Evolutionary conservation across 2,888 invertebrate genomes (phyloP).

Genomic region (Melieria crassipennis): DNA sequence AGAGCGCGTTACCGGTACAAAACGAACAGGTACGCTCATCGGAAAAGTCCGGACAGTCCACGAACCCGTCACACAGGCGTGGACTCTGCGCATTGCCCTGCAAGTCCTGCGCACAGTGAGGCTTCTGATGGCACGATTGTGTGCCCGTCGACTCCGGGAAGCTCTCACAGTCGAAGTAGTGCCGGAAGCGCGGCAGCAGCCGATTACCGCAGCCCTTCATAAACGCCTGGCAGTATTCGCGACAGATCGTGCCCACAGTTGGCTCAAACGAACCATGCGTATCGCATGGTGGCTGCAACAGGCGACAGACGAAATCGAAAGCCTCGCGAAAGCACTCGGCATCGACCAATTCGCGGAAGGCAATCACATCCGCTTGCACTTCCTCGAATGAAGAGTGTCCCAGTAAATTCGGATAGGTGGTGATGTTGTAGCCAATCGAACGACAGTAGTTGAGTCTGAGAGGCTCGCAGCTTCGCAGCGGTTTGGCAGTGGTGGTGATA

Average conservation of each 20-base stretch:
- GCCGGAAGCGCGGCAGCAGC: conserved; percentile 75
- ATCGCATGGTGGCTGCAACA: conserved; percentile 84
- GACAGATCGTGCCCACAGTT: conserved; percentile 69
- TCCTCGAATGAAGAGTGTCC: conserved; percentile 72
- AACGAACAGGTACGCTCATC: conserved; percentile 85
- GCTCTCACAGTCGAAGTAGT: conserved; percentile 78
- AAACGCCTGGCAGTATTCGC: conserved; percentile 86
- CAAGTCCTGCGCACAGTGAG: conserved; percentile 82
- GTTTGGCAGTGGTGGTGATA: conserved; percentile 67
- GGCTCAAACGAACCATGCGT: conserved; percentile 71
- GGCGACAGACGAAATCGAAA: conserved; percentile 88
- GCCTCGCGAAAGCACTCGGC: conserved; percentile 89
- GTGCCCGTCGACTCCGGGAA: conserved; percentile 83
- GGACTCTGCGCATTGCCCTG: conserved; percentile 79
- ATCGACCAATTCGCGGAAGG: conserved; percentile 87
- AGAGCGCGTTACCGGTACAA: conserved; percentile 76
- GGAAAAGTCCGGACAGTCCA: conserved; percentile 84
- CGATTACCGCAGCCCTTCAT: conserved; percentile 84
- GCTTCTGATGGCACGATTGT: conserved; percentile 80
- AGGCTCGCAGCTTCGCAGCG: conserved; percentile 75
- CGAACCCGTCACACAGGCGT: conserved; percentile 84
- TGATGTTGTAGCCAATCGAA: conserved; percentile 79
- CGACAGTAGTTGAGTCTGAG: conserved; percentile 77
- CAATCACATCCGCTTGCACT: conserved; percentile 79
- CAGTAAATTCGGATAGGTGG: conserved; percentile 82